Evolutionary conservation across 2,888 invertebrate genomes (phyloP), one percentile per base, ranked within the genome.

Genomic region (Rhodophaea formosa): DNA sequence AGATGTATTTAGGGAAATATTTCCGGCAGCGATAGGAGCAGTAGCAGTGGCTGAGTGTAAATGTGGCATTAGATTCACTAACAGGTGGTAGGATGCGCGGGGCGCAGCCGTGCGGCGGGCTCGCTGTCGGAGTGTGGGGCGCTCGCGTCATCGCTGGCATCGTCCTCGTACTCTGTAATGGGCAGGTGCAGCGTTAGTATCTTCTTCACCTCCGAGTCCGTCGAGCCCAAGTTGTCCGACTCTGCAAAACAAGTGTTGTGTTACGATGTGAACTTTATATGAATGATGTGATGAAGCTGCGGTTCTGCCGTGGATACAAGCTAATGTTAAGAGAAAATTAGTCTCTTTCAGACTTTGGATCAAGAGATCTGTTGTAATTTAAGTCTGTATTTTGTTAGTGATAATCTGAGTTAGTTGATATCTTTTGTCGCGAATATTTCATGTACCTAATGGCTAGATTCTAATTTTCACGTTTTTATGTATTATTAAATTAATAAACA

Each of bases 201-300:
- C 95, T 96, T 96, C 95, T 96, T 96, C 93, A 96, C 96, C 94
- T 97, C 97, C 92, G 97, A 97, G 94, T 97, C 97, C 93, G 97
- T 97, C 86, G 96, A 97, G 92, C 97, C 97, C 94, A 96, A 94
- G 95, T 96, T 97, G 95, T 96, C 97, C 92, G 96, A 96, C 93
- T 97, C 95, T 95, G 95, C 77, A 93, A 93, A 58, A 60, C 58
- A 61, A 66, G 47, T 47, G 59, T 45, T 49, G 52, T 23, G 52
- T 54, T 44, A 59, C 47, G 35, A 56, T 8, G 51, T 52, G 54
- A 43, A 35, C 35, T 57, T 12, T 57, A 45, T 30, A 10, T 29
- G 15, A 32, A 29, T 14, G 45, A 56, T 58, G 56, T 49, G 66
- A 66, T 74, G 72, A 74, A 70, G 72, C 74, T 75, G 74, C 67